phyloP scores from a whole-genome alignment of 2,888 invertebrate species.

The Sylvicola fuscatus region DNA sequence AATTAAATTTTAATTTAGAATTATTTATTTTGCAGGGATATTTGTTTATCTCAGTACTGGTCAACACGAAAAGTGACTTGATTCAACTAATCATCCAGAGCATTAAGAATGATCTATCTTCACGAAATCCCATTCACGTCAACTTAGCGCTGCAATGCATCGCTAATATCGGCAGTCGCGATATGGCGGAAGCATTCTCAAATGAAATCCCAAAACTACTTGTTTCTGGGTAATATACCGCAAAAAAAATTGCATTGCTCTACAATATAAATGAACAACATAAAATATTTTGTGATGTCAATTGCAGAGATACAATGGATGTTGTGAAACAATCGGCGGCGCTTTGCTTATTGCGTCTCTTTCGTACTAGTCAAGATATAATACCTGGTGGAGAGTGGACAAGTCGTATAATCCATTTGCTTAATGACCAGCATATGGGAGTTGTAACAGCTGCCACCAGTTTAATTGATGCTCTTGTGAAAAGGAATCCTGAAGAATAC shows the following conservation, averaged over 20 bases:
- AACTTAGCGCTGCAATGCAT: conserved; percentile 98
- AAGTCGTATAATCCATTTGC: conserved; percentile 90
- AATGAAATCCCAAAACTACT: conserved; percentile 95
- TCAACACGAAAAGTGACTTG: conserved; percentile 96
- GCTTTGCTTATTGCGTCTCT: conserved; percentile 78
- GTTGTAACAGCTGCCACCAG: conserved; percentile 98
- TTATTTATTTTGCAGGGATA: conserved; percentile 55
- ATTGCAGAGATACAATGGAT: conserved; percentile 96
- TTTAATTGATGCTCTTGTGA: conserved; percentile 92
- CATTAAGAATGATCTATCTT: conserved; percentile 94
- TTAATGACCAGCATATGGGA: conserved; percentile 98
- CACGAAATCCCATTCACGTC: conserved; percentile 93
- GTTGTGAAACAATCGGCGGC: conserved; percentile 99
- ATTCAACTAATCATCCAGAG: conserved; percentile 98
- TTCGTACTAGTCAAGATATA: conserved; percentile 89
- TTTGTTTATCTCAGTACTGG: conserved; percentile 97
- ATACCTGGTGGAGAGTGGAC: conserved; percentile 98
- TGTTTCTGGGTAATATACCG: conserved; percentile 64
- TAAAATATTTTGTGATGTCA: conserved; percentile 10
- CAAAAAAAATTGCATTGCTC: conserved; percentile 1
- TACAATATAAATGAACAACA: too few relatives aligned
- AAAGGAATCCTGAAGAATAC: conserved; percentile 97
- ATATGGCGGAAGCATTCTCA: conserved; percentile 99
- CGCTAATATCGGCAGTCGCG: conserved; percentile 97
- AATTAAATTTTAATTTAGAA: too few relatives aligned